Percentiles rank a stretch among this genome's conserved stretches.
Conservation (phyloP, 2,888 invertebrate genomes). For the Hipparchia semele region DNA sequence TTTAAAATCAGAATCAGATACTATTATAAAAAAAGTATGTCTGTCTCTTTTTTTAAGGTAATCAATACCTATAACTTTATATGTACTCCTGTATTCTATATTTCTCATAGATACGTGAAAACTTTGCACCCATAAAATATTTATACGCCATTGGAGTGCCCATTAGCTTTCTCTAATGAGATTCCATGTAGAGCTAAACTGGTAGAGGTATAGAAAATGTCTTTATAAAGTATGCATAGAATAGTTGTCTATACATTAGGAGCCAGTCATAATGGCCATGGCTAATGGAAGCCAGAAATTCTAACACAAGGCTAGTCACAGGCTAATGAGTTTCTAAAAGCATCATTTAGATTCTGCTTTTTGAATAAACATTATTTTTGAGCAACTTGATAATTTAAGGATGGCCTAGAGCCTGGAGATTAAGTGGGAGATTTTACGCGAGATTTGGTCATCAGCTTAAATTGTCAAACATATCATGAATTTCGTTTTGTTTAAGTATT, state of each 20-base stretch:
- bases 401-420: background rate
- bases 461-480: background rate
- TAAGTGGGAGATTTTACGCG: no score
- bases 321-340: conserved; percentile 24
- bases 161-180: background rate
- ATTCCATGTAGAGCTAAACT: background rate
- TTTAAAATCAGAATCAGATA: no score
- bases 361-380: background rate
- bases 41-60: no score
- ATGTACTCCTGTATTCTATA: no score
- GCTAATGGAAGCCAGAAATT: conserved; percentile 31
- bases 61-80: no score
- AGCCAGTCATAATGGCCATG: conserved; percentile 16
- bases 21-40: no score
- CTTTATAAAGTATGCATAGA: conserved; percentile 13
- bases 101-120: no score
- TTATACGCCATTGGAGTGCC: background rate
- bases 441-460: no score
- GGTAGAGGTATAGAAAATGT: background rate
- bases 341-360: background rate
- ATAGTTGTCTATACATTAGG: conserved; percentile 11
- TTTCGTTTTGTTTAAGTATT: no score
- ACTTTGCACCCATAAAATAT: background rate
- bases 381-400: background rate
- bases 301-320: conserved; percentile 17